Evolutionary conservation across 2,797 vertebrate species (phyloP).

Genomic region (Crocodylus rhombifer): DNA sequence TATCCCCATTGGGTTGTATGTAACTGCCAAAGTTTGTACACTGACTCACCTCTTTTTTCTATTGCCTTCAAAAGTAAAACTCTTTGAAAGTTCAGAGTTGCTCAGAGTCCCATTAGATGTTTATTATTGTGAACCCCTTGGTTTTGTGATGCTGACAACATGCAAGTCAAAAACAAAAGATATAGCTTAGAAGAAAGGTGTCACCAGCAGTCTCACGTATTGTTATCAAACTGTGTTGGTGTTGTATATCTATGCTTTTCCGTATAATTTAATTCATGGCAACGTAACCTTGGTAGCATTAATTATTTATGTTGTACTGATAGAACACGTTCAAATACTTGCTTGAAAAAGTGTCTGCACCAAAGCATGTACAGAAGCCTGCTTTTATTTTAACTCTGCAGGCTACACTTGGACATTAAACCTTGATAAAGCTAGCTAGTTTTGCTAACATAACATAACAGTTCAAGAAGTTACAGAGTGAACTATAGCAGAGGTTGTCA

Average conservation of each 20-base stretch:
- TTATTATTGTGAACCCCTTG: neutral
- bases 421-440: neutral
- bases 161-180: no score
- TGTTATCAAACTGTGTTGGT: no score
- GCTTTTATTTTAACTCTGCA: neutral
- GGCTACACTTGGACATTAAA: neutral
- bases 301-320: neutral
- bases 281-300: neutral
- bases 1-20: neutral
- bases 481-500: neutral
- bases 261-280: neutral
- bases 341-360: no score
- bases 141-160: neutral
- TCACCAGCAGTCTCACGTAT: no score
- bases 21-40: neutral
- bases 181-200: no score
- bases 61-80: slow-evolving; percentile 22
- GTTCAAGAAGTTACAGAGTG: neutral
- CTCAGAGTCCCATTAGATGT: neutral
- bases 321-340: no score
- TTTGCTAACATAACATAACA: neutral
- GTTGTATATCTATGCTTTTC: no score
- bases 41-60: slow-evolving; percentile 22
- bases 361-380: no score
- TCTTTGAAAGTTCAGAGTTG: neutral